Evolutionary conservation across 2,888 invertebrate genomes (phyloP), one percentile per base, ranked within the genome.

Genomic region (Artemia sinica): DNA sequence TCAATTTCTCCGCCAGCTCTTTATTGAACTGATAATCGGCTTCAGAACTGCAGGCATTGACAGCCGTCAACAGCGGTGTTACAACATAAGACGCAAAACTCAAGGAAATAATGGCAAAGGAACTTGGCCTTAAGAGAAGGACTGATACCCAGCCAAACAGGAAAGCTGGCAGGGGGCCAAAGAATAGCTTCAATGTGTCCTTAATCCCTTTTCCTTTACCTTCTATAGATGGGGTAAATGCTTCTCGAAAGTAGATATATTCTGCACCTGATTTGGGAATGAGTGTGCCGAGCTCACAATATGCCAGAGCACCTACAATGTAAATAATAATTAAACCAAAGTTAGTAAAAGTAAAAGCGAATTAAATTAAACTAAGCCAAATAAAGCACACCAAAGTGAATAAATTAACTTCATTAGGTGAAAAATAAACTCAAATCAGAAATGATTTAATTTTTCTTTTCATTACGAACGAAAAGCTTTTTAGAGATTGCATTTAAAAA

Each of bases 181-280:
- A 68, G 18, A 66, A 63, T 48, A 51, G 48, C 8, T 66, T 70
- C 49, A 41, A 78, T 74, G 18, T 76, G 69, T 7, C 76, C 76
- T 4, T 77, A 78, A 65, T n/a, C 49, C 14, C 28, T 13, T 58
- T 51, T 50, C 12, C 8, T n/a, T 28, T 41, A 11, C 41, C 41
- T 8, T 14, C 13, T 10, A 12, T 49, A 13, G n/a, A 28, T 14
- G 65, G 50, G 13, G 66, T 50, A 78, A 91, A 92, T 70, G 92
- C 92, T 79, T 91, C 91, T 88, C 91, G 89, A 80, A 92, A 91
- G 80, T 94, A 93, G 74, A 91, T 91, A 83, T 93, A 93, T 79
- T 94, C 93, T 72, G 91, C 93, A 73, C 93, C 93, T 73, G 91
- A 91, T 75, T 91, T 90, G 75, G 92, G 91, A 80, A 93, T 92